Evolutionary conservation across 2,113 vertebrate genomes (phyloP).

Genomic region (Hippocampus guttulatus): DNA sequence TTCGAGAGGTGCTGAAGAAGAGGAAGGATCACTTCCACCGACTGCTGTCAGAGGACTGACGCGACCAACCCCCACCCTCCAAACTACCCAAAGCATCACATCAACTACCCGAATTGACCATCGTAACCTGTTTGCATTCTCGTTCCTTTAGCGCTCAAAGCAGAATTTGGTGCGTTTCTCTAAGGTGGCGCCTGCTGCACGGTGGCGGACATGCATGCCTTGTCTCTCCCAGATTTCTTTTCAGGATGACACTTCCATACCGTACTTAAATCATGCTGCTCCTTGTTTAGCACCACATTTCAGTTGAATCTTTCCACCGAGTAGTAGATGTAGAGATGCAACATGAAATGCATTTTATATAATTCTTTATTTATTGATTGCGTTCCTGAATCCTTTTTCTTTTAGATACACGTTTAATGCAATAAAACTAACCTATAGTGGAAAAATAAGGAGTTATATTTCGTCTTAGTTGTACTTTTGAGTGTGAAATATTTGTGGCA

Average conservation of each 20-base stretch:
- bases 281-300: slow-evolving; percentile 1
- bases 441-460: not conserved
- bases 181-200: not conserved
- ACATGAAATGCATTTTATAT: slow-evolving; percentile 41
- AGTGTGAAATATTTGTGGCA: not conserved
- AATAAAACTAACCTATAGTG: slow-evolving; percentile 23
- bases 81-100: not conserved
- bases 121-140: slow-evolving; percentile 17
- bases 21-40: slow-evolving; percentile 64
- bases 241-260: slow-evolving; percentile 1
- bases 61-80: not conserved
- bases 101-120: slow-evolving; percentile 24
- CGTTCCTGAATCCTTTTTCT: slow-evolving; percentile 22
- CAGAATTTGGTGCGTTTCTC: slow-evolving; percentile 10
- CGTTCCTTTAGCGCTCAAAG: slow-evolving; percentile 29
- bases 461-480: not conserved
- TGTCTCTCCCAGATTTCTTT: slow-evolving; percentile 12
- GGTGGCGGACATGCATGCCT: slow-evolving; percentile 9
- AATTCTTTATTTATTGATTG: slow-evolving; percentile 49
- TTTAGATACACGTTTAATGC: slow-evolving; percentile 35
- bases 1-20: slow-evolving; percentile 67
- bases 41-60: slow-evolving; percentile 65
- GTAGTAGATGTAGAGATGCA: slow-evolving; percentile 18
- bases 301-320: slow-evolving; percentile 28
- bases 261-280: slow-evolving; percentile 37